Conservation (phyloP, 1,140 invertebrate genomes). For the Spodoptera litura region DNA sequence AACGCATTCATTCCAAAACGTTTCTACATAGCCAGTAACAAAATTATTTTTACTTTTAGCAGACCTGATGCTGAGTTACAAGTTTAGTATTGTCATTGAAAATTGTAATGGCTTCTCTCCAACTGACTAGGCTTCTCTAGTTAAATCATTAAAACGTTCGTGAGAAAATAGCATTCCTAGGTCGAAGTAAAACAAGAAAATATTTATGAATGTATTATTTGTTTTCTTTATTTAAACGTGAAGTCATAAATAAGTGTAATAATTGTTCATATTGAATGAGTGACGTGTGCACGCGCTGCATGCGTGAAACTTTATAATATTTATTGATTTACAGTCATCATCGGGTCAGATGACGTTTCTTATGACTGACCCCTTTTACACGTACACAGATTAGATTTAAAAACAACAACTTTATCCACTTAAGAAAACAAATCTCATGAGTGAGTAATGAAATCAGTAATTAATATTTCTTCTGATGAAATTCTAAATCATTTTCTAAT, state of each 20-base stretch:
- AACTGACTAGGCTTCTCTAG: conserved; percentile 27
- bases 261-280: conserved; percentile 44
- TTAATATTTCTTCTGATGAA: no score
- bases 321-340: conserved; percentile 33
- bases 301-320: conserved; percentile 19
- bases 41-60: neutral
- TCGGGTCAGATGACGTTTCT: conserved; percentile 47
- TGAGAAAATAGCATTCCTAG: conserved; percentile 22
- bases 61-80: neutral
- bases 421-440: no score
- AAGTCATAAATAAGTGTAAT: conserved; percentile 11
- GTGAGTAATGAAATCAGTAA: no score
- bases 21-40: no score
- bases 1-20: neutral
- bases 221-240: neutral
- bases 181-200: neutral
- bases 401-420: conserved; percentile 1
- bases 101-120: conserved; percentile 28
- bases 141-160: conserved; percentile 11
- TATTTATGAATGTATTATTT: neutral
- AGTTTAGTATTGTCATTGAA: conserved; percentile 13
- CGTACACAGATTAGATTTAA: neutral
- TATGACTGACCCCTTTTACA: conserved; percentile 27
- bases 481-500: no score
- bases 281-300: conserved; percentile 46